A percentile compares a stretch with the other conserved stretches of the same genome.
Evolutionary conservation across 2,888 invertebrate species (phyloP).

Genomic region (Gryllus longicercus): DNA sequence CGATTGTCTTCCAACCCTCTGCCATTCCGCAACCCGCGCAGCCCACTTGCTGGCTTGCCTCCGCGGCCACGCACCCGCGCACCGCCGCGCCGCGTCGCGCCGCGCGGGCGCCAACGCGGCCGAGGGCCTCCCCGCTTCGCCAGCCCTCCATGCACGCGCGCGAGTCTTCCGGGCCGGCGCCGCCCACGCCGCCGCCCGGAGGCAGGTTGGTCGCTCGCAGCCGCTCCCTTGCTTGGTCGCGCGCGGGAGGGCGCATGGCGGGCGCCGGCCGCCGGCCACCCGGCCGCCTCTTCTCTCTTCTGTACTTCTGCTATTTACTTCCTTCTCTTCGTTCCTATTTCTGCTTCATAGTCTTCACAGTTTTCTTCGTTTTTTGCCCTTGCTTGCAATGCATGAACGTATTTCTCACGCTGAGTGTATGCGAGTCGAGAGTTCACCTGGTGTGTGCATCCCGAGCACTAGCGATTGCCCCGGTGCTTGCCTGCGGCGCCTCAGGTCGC

Average conservation of each 20-base stretch:
- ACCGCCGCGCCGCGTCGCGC: no score
- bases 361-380: slow-evolving; percentile 11
- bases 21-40: neutral
- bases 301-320: neutral
- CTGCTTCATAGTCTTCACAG: slow-evolving; percentile 2
- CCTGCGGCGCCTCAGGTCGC: neutral
- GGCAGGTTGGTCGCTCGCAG: neutral
- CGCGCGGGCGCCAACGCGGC: neutral
- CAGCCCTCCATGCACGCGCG: neutral
- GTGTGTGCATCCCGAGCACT: neutral
- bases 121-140: neutral
- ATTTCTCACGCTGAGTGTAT: slow-evolving; percentile 17
- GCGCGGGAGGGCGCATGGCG: neutral
- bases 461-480: neutral
- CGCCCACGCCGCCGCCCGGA: neutral
- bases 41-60: neutral
- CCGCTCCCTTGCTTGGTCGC: neutral
- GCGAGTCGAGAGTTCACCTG: neutral
- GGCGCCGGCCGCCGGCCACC: neutral
- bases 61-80: no score
- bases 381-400: slow-evolving; percentile 1
- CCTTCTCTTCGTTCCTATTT: neutral
- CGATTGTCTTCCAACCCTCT: no score
- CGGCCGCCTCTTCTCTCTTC: neutral
- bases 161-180: neutral